phyloP scores from a whole-genome alignment of 2,797 vertebrate genomes.

The Danio choprae region DNA sequence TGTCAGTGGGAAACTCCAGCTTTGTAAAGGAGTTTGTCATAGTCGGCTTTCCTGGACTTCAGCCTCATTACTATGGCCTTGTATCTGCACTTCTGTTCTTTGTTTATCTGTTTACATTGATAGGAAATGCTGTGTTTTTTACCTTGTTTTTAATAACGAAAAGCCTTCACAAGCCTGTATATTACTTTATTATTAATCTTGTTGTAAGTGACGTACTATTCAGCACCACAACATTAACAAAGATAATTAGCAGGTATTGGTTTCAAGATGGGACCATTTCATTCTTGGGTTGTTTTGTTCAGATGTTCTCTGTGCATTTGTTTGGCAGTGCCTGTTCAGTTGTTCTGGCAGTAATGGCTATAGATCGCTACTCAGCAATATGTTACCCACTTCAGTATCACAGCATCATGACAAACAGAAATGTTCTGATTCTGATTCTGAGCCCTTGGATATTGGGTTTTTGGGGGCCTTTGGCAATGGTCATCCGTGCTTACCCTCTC shows the following conservation, averaged over 20 bases:
- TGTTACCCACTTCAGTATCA: constrained; percentile 54
- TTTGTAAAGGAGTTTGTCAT: constrained; percentile 70
- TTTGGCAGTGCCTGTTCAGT: constrained; percentile 73
- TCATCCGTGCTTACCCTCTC: constrained; percentile 67
- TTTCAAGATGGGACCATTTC: constrained; percentile 65
- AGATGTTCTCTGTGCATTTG: constrained; percentile 75
- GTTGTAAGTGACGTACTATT: constrained; percentile 71
- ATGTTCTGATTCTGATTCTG: constrained; percentile 38
- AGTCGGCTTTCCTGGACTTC: constrained; percentile 72
- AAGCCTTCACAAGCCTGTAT: constrained; percentile 76
- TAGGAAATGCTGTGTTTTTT: constrained; percentile 70
- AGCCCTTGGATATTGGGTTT: constrained; percentile 51
- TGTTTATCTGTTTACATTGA: constrained; percentile 61
- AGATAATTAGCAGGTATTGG: constrained; percentile 70
- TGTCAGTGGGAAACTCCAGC: constrained; percentile 43
- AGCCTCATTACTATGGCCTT: constrained; percentile 56
- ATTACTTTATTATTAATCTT: constrained; percentile 74
- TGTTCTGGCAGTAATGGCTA: constrained; percentile 67
- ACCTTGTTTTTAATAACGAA: constrained; percentile 66
- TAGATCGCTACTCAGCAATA: constrained; percentile 53
- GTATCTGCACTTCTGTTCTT: constrained; percentile 64
- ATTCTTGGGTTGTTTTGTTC: constrained; percentile 72
- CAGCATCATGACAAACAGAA: constrained; percentile 48
- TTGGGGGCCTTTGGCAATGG: constrained; percentile 13
- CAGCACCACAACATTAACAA: constrained; percentile 69